Percentiles rank a stretch among this genome's conserved stretches.
Conservation (phyloP, 2,888 invertebrate genomes). For the Trachelus iudaicus region DNA sequence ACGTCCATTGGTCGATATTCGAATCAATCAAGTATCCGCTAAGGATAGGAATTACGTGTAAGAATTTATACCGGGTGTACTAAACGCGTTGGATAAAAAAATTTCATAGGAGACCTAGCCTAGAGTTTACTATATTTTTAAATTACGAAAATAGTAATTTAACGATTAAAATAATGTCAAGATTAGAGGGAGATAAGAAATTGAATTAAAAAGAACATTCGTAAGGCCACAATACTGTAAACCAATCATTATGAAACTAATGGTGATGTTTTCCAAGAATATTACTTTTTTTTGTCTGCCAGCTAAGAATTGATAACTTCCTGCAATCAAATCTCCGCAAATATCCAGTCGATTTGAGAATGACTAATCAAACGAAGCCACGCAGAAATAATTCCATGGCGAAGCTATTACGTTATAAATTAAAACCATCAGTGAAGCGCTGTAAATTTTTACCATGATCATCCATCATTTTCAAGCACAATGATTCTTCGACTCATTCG, state of each 20-base stretch:
- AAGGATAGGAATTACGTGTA: neutral
- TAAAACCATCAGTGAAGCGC: neutral
- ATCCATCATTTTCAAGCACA: neutral
- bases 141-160: too few relatives aligned
- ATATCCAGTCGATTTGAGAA: neutral
- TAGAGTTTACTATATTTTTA: too few relatives aligned
- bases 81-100: neutral
- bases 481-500: neutral
- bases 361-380: neutral
- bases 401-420: neutral
- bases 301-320: neutral
- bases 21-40: neutral
- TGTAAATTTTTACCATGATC: neutral
- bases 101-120: neutral
- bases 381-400: neutral
- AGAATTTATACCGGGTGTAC: neutral
- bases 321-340: neutral
- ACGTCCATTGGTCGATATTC: neutral
- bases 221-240: neutral
- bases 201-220: neutral
- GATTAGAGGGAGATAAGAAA: neutral
- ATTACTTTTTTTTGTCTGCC: neutral
- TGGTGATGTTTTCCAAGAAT: neutral
- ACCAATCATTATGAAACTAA: neutral
- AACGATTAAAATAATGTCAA: too few relatives aligned